Evolutionary conservation across 2,888 invertebrate species (phyloP).

Genomic region (Calliphora vomitoria): DNA sequence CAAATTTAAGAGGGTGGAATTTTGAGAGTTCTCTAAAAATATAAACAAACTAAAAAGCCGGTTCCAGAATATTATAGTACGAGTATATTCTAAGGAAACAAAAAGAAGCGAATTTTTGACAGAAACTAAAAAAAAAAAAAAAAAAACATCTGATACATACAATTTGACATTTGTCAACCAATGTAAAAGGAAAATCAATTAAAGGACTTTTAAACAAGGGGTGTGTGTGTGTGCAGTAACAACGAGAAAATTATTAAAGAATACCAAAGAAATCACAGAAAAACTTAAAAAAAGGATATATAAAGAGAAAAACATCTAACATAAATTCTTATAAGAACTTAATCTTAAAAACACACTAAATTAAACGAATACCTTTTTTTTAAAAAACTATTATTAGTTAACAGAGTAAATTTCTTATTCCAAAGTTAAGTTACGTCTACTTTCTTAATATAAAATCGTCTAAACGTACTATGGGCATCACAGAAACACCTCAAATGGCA

Average conservation of each 20-base stretch:
- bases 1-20: not conserved
- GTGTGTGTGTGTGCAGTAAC: slow-evolving; percentile 49
- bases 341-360: too few relatives aligned
- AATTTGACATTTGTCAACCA: slow-evolving; percentile 56
- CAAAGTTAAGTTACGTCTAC: not conserved
- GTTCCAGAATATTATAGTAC: slow-evolving; percentile 45
- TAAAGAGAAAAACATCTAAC: not conserved
- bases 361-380: too few relatives aligned
- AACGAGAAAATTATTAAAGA: slow-evolving; percentile 25
- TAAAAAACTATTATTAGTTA: not conserved
- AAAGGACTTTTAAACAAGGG: slow-evolving; percentile 62
- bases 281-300: slow-evolving; percentile 2
- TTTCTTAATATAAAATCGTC: not conserved
- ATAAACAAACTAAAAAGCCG: slow-evolving; percentile 54
- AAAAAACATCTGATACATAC: slow-evolving; percentile 41
- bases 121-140: slow-evolving; percentile 23
- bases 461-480: slow-evolving; percentile 79
- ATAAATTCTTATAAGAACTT: not conserved
- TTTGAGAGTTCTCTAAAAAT: slow-evolving; percentile 15
- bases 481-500: slow-evolving; percentile 78
- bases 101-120: slow-evolving; percentile 35
- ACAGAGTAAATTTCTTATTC: not conserved
- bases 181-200: slow-evolving; percentile 78
- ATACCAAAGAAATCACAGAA: slow-evolving; percentile 33
- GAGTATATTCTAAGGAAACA: not conserved